Evolutionary conservation across 2,113 vertebrate genomes (phyloP), one percentile per base, ranked within the genome.

Genomic region (Pangasianodon hypophthalmus): DNA sequence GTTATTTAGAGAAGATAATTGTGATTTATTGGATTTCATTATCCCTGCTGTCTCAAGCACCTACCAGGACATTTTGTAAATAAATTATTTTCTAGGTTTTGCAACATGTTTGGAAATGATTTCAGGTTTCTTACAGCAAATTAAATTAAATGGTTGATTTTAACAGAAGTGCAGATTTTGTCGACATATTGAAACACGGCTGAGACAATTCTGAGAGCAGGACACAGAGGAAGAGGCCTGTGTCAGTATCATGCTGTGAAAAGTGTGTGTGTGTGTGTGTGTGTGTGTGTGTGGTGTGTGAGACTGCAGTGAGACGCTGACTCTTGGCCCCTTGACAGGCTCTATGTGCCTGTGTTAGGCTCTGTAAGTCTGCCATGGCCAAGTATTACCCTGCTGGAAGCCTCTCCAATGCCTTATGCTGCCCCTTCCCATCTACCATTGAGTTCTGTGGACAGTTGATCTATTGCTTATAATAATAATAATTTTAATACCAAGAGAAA

Each of bases 291-390:
- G 37, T 85, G 58, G 44, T 32, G 67, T 54, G 85, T 86, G 46
- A 75, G n/a, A 26, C 29, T 60, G 83, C 83, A 85, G 88, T 44
- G 54, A 89, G 54, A 85, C 24, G 6, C 67, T 58, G 85, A 58
- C 56, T 60, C 54, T 37, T 62, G 80, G 89, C n/a, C 79, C 81
- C 77, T 83, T 83, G 79, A 54, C 60, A 69, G 89, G 29, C 84
- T 44, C 44, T 32, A 52, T 80, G 54, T 64, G 87, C 67, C 60
- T 58, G 69, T 73, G 73, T 89, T 54, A 60, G 48, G 84, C 67
- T 77, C 88, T 84, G 85, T 56, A 71, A 37, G 26, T 79, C 80
- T 71, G 58, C 88, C 88, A 91, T 56, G 85, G 75, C 69, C 64
- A 60, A 29, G 44, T 85, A 44, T 62, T 73, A 48, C 64, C 71